Base-by-base conservation (phyloP, 2,797 vertebrate genomes). In the Erithacus rubecula region DNA sequence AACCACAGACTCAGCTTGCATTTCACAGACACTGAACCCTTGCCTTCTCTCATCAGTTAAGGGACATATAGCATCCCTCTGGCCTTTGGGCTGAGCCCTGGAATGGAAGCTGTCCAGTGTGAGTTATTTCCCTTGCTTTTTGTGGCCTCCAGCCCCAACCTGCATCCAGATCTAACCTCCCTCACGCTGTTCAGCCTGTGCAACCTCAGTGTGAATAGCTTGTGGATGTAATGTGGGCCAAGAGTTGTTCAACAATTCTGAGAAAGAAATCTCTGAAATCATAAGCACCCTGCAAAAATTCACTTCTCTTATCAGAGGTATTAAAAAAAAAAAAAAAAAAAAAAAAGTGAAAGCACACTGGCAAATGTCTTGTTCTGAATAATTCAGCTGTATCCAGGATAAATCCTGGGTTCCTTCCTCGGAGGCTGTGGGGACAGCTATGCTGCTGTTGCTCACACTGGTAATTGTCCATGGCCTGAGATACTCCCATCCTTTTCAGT, bases 201-300 rank as follows among this genome's bases (percentile, higher is more conserved):
- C 26, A 32, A 30, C 24, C 46, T 86, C 51, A 37, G 18, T 0
- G 6, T 34, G 75, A 83, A 58, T 23, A 85, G 29, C 16, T 62
- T 90, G 65, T 0, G 1, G 52, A 49, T 1, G 3, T 0, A 3
- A 12, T 2, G 1, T 0, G 1, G 13, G 34, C 47, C 58, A 83
- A 65, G 34, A 89, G 51, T 75, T 75, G 39, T 74, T 95, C 23
- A 81, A 62, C 21, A 85, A n/a, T 86, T 92, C 63, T 71, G 58
- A 65, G 51, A 89, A 92, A 92, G 32, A 81, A 62, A 85, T 41
- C 32, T 75, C 62, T 17, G 22, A 93, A 91, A 81, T 78, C 15
- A 32, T 29, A 62, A 94, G 34, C 0, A 2, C 9, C 30, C 69
- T 44, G 46, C 32, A 81, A 72, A 93, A 83, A 83, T 59, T 75